Base-by-base conservation (phyloP, 2,797 vertebrate genomes). In the Mastacembelus armatus region DNA sequence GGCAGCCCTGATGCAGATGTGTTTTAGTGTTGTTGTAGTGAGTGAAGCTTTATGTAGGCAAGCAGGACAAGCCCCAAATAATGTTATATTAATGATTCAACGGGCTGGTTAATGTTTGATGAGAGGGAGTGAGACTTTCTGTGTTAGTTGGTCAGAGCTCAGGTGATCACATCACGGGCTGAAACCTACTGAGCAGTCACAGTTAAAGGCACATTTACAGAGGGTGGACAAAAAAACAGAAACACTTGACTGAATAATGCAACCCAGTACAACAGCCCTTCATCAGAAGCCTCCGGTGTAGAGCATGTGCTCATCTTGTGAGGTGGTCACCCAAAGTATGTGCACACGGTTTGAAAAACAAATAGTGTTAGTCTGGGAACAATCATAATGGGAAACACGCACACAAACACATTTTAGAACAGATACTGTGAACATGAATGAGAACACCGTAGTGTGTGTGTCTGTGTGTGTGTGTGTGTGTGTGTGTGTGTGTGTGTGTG, bases 31-130 rank as follows among this genome's bases (percentile, higher is more conserved):
- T 32, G 40, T 12, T 47, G 30, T 48, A 24, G 24, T 32, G 35
- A 55, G 4, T 16, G 21, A 58, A 18, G 15, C 14, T 62, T 15
- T 18, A 30, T 8, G 9, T 50, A 12, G 64, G 18, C 57, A 16
- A 67, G 38, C 54, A 38, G 61, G 55, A 39, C 24, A 30, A 63
- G 14, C 43, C 47, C 42, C 52, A 60, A 44, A 43, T 56, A 10
- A 47, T 59, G 16, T 64, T 57, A 56, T 30, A 67, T 70, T 58
- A 62, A 72, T 78, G 60, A 71, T 59, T 77, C 26, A 57, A 3
- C 21, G 5, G 19, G 24, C 27, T 21, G 64, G 66, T 85, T 69
- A 78, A 78, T 89, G 76, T 88, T 85, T 87, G 56, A 86, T 81
- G 48, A 51, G n/a, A 60, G 35, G 60, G 51, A 65, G 49, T 4